phyloP scores from a whole-genome alignment of 2,113 vertebrate genomes.

The Corapipo altera region DNA sequence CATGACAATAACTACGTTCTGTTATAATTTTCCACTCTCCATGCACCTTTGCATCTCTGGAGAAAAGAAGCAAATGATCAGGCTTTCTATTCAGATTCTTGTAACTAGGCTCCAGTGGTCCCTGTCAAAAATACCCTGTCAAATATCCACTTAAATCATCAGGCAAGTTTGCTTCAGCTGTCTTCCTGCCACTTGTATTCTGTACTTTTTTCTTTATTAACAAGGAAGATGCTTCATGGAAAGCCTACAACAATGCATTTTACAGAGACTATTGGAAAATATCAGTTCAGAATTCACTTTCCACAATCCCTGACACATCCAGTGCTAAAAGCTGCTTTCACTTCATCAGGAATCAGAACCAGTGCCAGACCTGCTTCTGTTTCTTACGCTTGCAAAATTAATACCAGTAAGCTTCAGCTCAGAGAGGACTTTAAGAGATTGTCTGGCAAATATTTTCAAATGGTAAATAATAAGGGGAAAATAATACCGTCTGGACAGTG shows the following conservation, averaged over 20 bases:
- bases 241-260: neutral
- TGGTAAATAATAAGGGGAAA: neutral
- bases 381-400: neutral
- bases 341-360: neutral
- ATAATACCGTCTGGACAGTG: neutral
- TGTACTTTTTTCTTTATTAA: neutral
- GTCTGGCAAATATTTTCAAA: constrained; percentile 5
- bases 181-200: neutral
- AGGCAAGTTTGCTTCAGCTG: neutral
- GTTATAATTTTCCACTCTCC: neutral
- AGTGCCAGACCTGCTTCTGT: neutral
- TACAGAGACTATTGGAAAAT: neutral
- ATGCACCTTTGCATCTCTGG: neutral
- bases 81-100: neutral
- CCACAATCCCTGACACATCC: neutral
- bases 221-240: neutral
- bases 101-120: neutral
- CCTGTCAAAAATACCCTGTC: neutral
- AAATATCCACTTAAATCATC: neutral
- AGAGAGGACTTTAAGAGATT: neutral
- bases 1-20: neutral
- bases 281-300: neutral
- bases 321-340: neutral
- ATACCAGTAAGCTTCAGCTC: neutral
- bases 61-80: neutral